phyloP scores from a whole-genome alignment of 1,140 invertebrate genomes.

The Drosophila ironensis region DNA sequence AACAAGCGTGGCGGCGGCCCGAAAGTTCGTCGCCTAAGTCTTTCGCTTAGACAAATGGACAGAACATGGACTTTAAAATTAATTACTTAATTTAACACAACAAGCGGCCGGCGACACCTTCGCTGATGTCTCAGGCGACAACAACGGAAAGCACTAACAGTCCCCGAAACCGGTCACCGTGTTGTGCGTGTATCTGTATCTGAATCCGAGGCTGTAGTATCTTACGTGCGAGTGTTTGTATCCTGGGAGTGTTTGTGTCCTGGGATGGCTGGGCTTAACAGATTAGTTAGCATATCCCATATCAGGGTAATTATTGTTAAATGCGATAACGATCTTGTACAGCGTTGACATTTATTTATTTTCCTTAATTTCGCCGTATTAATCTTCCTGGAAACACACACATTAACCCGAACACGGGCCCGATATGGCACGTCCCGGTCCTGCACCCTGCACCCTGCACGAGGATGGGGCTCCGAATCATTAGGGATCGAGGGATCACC shows the following conservation, averaged over 20 bases:
- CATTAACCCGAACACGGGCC: slow-evolving; percentile 60
- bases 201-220: too few species aligned
- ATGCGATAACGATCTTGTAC: slow-evolving; percentile 82
- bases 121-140: slow-evolving; percentile 57
- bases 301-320: slow-evolving; percentile 82
- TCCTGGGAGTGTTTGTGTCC: slow-evolving; percentile 16
- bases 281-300: slow-evolving; percentile 82
- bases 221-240: background rate
- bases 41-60: slow-evolving; percentile 69
- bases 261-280: slow-evolving; percentile 64
- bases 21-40: slow-evolving; percentile 69
- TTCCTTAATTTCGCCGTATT: slow-evolving; percentile 82
- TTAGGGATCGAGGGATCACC: slow-evolving; percentile 15
- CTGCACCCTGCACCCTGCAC: slow-evolving; percentile 4
- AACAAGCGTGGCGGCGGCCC: slow-evolving; percentile 40
- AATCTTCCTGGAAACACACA: slow-evolving; percentile 81
- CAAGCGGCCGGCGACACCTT: slow-evolving; percentile 65
- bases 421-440: slow-evolving; percentile 53
- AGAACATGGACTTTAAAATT: slow-evolving; percentile 76
- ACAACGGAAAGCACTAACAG: slow-evolving; percentile 68
- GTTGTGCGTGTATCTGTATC: background rate
- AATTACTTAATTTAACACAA: slow-evolving; percentile 81
- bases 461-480: slow-evolving; percentile 21
- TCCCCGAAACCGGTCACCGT: slow-evolving; percentile 34
- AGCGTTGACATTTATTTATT: slow-evolving; percentile 82